phyloP scores from a whole-genome alignment of 2,797 vertebrate genomes.

The Gymnothorax reevesii region DNA sequence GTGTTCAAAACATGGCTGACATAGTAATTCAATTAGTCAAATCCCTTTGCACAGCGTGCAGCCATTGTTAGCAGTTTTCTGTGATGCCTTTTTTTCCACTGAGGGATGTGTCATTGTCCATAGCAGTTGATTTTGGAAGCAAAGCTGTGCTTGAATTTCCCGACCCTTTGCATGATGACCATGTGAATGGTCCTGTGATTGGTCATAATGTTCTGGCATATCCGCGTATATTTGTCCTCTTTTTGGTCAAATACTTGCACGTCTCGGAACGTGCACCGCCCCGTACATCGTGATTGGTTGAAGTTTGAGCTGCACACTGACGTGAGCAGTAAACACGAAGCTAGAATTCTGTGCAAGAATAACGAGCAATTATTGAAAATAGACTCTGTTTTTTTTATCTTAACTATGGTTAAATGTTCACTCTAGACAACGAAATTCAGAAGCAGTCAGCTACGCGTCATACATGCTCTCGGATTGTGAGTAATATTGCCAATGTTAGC shows the following conservation, averaged over 20 bases:
- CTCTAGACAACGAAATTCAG: neutral
- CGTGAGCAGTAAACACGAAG: neutral
- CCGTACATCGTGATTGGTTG: slow-evolving; percentile 19
- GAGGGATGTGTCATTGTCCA: too few relatives aligned
- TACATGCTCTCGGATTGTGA: slow-evolving; percentile 1
- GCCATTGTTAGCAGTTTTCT: too few relatives aligned
- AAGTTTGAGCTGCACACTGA: slow-evolving; percentile 23
- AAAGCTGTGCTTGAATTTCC: too few relatives aligned
- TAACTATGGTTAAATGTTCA: neutral
- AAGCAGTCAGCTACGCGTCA: neutral
- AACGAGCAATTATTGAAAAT: neutral
- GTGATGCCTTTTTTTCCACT: too few relatives aligned
- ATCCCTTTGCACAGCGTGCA: too few relatives aligned
- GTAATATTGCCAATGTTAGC: slow-evolving; percentile 8
- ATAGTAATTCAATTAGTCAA: too few relatives aligned
- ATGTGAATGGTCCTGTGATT: too few relatives aligned
- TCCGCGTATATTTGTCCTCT: too few relatives aligned
- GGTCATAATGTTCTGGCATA: too few relatives aligned
- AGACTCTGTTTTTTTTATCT: neutral
- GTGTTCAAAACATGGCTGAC: too few relatives aligned
- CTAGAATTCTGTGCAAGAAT: slow-evolving; percentile 9
- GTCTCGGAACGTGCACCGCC: neutral
- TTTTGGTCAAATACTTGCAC: neutral
- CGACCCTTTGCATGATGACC: too few relatives aligned
- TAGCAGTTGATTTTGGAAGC: too few relatives aligned